These are phyloP conservation scores for Spongia lamella DNA, from an alignment of 37 sponge, comb jelly and placozoan species.

Conservation along the genomic window DNA sequence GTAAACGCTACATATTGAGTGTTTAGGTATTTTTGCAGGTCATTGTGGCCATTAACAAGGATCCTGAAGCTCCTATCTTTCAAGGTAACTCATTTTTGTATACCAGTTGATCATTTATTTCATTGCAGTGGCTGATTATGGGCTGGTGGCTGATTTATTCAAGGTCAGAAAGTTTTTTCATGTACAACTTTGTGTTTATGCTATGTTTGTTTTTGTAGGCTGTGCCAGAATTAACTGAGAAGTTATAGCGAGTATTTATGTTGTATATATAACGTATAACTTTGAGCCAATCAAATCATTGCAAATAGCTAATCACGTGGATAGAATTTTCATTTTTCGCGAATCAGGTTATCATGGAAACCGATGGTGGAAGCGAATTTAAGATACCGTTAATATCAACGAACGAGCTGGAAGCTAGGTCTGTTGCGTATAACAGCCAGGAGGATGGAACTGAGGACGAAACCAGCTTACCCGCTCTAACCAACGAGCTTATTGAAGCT, in stretches of 20 bases:
- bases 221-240: slow-evolving; percentile 85
- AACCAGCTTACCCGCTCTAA: too few relatives aligned
- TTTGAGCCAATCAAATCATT: too few relatives aligned
- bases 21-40: slow-evolving; percentile 50
- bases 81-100: slow-evolving; percentile 57
- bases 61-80: slow-evolving; percentile 98
- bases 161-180: slow-evolving; percentile 54
- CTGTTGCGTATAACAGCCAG: too few relatives aligned
- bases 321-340: too few relatives aligned
- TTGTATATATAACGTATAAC: too few relatives aligned
- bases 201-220: slow-evolving; percentile 46
- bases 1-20: not conserved
- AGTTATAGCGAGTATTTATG: slow-evolving; percentile 36
- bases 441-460: too few relatives aligned
- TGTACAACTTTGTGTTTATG: not conserved
- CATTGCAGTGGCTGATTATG: slow-evolving; percentile 89
- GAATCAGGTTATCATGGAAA: too few relatives aligned
- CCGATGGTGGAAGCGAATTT: too few relatives aligned
- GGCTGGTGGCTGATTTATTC: slow-evolving; percentile 97
- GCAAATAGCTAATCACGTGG: too few relatives aligned
- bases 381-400: too few relatives aligned
- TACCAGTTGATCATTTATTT: not conserved
- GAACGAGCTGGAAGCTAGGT: too few relatives aligned
- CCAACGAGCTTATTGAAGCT: too few relatives aligned
- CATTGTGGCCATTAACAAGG: slow-evolving; percentile 98